Conservation (phyloP, 1,140 invertebrate species). For the Temnothorax curvispinosus region DNA sequence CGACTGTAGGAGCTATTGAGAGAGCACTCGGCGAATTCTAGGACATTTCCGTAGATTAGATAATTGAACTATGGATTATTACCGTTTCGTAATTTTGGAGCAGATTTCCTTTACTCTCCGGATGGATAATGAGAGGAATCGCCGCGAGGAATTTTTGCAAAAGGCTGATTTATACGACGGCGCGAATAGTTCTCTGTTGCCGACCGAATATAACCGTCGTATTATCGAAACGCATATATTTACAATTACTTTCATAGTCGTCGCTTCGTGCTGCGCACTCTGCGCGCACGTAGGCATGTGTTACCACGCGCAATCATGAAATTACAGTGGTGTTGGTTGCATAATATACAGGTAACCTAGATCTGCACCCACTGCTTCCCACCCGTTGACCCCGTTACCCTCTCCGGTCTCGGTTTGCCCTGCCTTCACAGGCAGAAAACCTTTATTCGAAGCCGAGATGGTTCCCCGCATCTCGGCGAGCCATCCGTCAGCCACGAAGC, state of each 20-base stretch:
- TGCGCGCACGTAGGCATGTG: constrained; percentile 61
- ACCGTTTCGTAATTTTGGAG: not conserved
- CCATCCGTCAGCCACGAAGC: not conserved
- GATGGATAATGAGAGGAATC: not conserved
- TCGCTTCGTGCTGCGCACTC: constrained; percentile 30
- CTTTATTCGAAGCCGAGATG: constrained; percentile 66
- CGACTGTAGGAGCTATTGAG: not conserved
- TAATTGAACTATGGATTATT: not conserved
- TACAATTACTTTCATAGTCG: not conserved
- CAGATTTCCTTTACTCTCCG: not conserved
- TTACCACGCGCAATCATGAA: constrained; percentile 70
- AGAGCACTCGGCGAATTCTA: not conserved
- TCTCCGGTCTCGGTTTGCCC: constrained; percentile 50
- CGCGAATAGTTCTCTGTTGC: not conserved
- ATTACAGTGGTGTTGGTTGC: constrained; percentile 79
- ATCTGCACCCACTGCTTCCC: constrained; percentile 80
- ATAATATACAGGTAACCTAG: constrained; percentile 85
- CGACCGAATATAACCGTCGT: not conserved
- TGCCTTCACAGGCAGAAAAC: constrained; percentile 45
- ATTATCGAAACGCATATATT: constrained; percentile 18
- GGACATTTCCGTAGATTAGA: not conserved
- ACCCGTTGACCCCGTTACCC: constrained; percentile 81
- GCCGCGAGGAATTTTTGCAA: no score
- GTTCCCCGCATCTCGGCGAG: constrained; percentile 1
- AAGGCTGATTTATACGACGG: not conserved